A percentile compares a stretch with the other conserved stretches of the same genome.
Conservation (phyloP, 2,888 invertebrate genomes). For the Aspidiotus rigidus region DNA sequence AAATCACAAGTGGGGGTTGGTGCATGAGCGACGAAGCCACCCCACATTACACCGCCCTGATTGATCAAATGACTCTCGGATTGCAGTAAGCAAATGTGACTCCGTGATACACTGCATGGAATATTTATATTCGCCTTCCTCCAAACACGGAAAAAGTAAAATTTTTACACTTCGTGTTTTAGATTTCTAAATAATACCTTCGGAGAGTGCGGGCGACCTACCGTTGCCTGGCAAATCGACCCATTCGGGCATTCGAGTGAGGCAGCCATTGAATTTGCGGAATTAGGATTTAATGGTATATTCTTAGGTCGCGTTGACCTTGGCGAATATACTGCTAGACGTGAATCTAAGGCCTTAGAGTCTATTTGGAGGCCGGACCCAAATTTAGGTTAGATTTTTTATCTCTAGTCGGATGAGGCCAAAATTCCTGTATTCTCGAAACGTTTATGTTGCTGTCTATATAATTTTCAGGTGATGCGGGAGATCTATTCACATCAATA, state of each 20-base stretch:
- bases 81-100: constrained; percentile 37
- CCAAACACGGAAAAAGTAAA: too few species aligned
- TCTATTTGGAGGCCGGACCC: constrained; percentile 52
- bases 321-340: constrained; percentile 52
- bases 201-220: constrained; percentile 64
- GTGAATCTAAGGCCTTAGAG: constrained; percentile 54
- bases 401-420: constrained; percentile 5
- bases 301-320: constrained; percentile 63
- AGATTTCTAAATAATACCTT: constrained; percentile 59
- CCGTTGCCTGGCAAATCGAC: constrained; percentile 77
- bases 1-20: constrained; percentile 43
- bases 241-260: constrained; percentile 72
- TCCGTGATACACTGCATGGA: too few species aligned
- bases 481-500: constrained; percentile 50
- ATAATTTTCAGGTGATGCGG: constrained; percentile 40
- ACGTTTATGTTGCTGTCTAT: too few species aligned
- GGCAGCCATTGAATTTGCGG: constrained; percentile 56
- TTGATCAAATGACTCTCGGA: constrained; percentile 43
- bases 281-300: constrained; percentile 62
- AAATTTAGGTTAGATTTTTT: constrained; percentile 30
- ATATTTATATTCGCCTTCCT: too few species aligned
- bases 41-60: constrained; percentile 42
- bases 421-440: too few species aligned
- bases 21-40: constrained; percentile 44
- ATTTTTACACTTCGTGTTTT: not conserved